Percentiles rank a stretch among this genome's conserved stretches.
Conservation (phyloP, 1,140 invertebrate genomes). For the Anadara kagoshimensis region DNA sequence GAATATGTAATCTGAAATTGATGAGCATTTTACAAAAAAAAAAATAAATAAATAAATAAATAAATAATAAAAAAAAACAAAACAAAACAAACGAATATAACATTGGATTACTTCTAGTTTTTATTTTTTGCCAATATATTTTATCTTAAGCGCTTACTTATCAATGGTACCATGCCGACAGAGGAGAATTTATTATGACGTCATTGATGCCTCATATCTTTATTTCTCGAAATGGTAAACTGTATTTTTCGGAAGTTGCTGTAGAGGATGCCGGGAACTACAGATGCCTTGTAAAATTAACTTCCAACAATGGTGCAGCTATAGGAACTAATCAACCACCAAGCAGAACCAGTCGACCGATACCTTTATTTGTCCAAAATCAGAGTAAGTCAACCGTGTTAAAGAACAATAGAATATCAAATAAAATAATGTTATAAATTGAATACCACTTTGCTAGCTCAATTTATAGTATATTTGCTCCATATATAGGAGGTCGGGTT, state of each 20-base stretch:
- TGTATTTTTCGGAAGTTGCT: slow-evolving; percentile 61
- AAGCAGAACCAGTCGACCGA: slow-evolving; percentile 52
- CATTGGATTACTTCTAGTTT: too few relatives aligned
- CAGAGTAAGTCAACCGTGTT: slow-evolving; percentile 29
- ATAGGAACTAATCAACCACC: slow-evolving; percentile 58
- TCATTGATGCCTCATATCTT: slow-evolving; percentile 58
- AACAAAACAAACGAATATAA: too few relatives aligned
- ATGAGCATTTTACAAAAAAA: too few relatives aligned
- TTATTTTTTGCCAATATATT: too few relatives aligned
- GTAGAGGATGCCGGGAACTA: slow-evolving; percentile 48
- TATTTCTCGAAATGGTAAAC: slow-evolving; percentile 57
- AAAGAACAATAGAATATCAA: too few relatives aligned
- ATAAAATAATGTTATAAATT: too few relatives aligned
- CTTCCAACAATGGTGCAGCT: slow-evolving; percentile 36
- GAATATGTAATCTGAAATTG: too few relatives aligned
- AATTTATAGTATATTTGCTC: too few relatives aligned
- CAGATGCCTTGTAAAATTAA: slow-evolving; percentile 57
- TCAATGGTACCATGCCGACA: slow-evolving; percentile 56
- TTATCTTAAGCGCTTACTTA: slow-evolving; percentile 55
- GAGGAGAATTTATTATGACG: slow-evolving; percentile 49
- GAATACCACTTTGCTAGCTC: too few relatives aligned
- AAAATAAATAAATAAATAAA: too few relatives aligned
- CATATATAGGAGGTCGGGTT: too few relatives aligned
- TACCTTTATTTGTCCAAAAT: slow-evolving; percentile 39
- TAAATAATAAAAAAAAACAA: too few relatives aligned